Conservation (phyloP, 2,797 vertebrate species). For the Masticophis lateralis region DNA sequence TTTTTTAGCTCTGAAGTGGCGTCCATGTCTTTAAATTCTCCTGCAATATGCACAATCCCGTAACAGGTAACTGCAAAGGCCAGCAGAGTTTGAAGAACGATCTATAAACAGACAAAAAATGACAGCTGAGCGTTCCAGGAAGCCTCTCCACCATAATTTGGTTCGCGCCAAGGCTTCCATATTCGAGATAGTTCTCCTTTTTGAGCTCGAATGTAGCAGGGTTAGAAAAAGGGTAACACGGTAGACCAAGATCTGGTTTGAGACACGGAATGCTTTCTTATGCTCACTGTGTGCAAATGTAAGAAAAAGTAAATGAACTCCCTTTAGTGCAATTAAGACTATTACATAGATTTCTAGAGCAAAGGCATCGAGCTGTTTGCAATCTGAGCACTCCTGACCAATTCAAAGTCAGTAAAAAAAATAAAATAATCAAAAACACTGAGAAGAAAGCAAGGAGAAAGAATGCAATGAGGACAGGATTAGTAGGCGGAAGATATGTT, state of each 20-base stretch:
- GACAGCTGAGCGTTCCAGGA: not conserved
- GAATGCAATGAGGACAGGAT: not conserved
- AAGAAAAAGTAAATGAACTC: not conserved
- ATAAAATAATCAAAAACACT: not conserved
- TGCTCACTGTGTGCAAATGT: not conserved
- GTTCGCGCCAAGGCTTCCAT: not conserved
- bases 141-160: not conserved
- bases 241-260: not conserved
- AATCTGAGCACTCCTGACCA: not conserved
- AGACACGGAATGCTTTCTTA: too few species aligned
- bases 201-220: not conserved
- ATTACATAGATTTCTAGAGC: not conserved
- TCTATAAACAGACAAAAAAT: constrained; percentile 76
- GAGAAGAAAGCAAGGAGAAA: not conserved
- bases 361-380: not conserved
- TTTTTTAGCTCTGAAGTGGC: constrained; percentile 97
- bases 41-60: constrained; percentile 95
- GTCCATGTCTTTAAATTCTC: constrained; percentile 99
- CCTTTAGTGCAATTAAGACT: not conserved
- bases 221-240: not conserved
- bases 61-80: constrained; percentile 95
- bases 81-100: constrained; percentile 93
- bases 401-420: not conserved
- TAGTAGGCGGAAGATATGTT: not conserved
- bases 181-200: not conserved